These are phyloP conservation scores for Melanotaenia duboulayi DNA, from an alignment of 2,113 vertebrate species.

Conservation along the genomic window DNA sequence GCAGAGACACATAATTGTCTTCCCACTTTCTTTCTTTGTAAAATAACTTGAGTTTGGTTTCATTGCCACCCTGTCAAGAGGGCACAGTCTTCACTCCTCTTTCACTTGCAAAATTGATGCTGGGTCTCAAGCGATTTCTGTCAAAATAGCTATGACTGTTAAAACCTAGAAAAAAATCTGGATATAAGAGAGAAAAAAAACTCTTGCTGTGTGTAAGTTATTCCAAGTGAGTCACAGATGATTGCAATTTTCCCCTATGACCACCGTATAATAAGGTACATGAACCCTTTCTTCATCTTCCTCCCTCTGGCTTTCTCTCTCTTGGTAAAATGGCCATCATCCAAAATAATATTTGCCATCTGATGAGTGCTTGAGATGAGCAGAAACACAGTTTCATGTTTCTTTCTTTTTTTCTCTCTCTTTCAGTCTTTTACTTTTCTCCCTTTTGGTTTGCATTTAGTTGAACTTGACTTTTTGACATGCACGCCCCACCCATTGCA, in stretches of 20 bases:
- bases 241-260: conserved; percentile 80
- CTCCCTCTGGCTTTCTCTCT: conserved; percentile 43
- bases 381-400: conserved; percentile 70
- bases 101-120: conserved; percentile 62
- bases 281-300: conserved; percentile 59
- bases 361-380: conserved; percentile 75
- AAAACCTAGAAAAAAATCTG: conserved; percentile 52
- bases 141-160: conserved; percentile 57
- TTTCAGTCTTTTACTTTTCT: conserved; percentile 30
- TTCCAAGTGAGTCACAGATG: conserved; percentile 79
- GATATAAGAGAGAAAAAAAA: conserved; percentile 70
- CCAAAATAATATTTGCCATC: conserved; percentile 81
- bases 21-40: conserved; percentile 58
- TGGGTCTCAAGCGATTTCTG: conserved; percentile 61
- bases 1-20: conserved; percentile 62
- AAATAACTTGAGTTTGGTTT: conserved; percentile 66
- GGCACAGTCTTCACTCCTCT: conserved; percentile 61
- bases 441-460: conserved; percentile 25
- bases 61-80: conserved; percentile 54
- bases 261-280: conserved; percentile 79
- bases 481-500: conserved; percentile 30
- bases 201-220: conserved; percentile 57
- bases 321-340: conserved; percentile 67
- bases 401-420: conserved; percentile 25
- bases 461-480: conserved; percentile 72